Evolutionary conservation across 2,888 invertebrate genomes (phyloP), one percentile per base, ranked within the genome.

Genomic region (Exephanes ischioxanthus): DNA sequence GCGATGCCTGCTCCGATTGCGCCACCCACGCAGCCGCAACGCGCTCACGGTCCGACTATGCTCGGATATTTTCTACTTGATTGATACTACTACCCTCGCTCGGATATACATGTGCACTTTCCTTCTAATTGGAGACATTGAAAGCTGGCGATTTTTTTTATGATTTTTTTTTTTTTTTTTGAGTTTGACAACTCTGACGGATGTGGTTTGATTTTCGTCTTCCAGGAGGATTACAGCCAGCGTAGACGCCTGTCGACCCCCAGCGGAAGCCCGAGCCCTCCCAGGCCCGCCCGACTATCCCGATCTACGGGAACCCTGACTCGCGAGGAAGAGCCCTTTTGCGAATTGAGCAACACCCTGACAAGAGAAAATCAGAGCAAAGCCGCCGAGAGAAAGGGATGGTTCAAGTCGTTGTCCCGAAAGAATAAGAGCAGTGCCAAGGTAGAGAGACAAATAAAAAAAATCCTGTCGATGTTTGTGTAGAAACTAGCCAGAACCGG

Each of bases 391-490:
- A 90, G 92, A 87, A 91, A 92, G 88, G 93, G 96, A 91, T 97
- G 97, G 97, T 97, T 97, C 94, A 97, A 97, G 92, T 97, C 97
- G 1, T 95, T 97, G 70, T 96, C 97, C 72, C 96, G 96, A 92
- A 97, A 97, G 93, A 97, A 96, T 91, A 95, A 94, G 86, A 92
- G 95, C 90, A 94, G 93, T 77, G 94, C 94, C 87, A 94, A 95
- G 95, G 96, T 96, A 93, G 85, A 84, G 41, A 80, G 76, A 45
- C 45, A 14, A 41, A 41, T 1, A 11, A 45, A 45, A 11, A 45
- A 85, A 77, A 66, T 58, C 58, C 58, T 14, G 58, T 11, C 58
- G 58, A 26, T 58, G 7, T 55, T 22, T 55, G 3, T 55, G 22
- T 26, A 58, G 58, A 19, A 6, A 26, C 3, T 45, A 45, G 45